phyloP scores from a whole-genome alignment of 1,140 invertebrate species.

The Phocides pigmalion region DNA sequence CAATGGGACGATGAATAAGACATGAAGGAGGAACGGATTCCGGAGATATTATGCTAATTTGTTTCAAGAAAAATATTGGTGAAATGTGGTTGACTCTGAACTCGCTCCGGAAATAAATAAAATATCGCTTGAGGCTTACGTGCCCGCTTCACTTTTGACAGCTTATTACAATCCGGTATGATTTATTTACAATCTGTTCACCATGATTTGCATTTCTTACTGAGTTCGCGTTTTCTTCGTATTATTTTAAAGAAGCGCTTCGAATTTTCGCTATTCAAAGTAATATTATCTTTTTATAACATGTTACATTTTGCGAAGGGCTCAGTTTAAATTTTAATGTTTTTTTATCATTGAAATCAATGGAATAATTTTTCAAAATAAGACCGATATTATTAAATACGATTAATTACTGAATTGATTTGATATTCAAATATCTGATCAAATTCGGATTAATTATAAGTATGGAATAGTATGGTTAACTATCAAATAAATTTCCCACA shows the following conservation, averaged over 20 bases:
- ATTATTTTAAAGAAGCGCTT: background rate
- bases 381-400: too few species aligned
- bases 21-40: slow-evolving; percentile 14
- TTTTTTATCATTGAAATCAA: background rate
- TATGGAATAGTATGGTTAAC: too few species aligned
- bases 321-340: background rate
- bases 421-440: too few species aligned
- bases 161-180: background rate
- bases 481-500: too few species aligned
- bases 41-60: slow-evolving; percentile 22
- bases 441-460: too few species aligned
- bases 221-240: background rate
- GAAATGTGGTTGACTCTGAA: background rate
- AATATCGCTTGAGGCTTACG: background rate
- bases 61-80: slow-evolving; percentile 24
- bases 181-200: background rate
- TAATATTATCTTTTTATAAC: background rate
- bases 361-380: too few species aligned
- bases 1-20: slow-evolving; percentile 31
- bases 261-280: background rate
- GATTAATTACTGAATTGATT: too few species aligned
- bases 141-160: background rate
- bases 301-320: background rate
- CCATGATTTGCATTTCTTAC: background rate
- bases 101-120: background rate